Percentiles rank a stretch among this genome's conserved stretches.
These are phyloP conservation scores for Pimpla rufipes DNA, from an alignment of 2,888 invertebrate species.

Conservation along the genomic window DNA sequence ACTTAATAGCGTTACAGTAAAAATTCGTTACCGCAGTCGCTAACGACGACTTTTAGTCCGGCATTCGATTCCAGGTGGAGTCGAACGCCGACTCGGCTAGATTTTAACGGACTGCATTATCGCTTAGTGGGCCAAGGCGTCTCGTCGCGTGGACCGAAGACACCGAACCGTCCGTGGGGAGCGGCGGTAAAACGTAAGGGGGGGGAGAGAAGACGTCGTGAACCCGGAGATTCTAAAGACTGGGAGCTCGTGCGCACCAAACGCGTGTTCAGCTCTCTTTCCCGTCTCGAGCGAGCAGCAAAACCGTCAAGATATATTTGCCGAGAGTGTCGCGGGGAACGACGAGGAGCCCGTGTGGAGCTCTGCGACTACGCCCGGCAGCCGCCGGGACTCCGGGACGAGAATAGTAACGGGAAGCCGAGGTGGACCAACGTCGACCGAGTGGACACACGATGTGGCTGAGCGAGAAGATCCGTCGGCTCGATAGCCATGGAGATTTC, in stretches of 20 bases:
- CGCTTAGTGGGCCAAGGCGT: constrained; percentile 57
- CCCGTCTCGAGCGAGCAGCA: constrained; percentile 33
- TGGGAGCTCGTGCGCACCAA: constrained; percentile 30
- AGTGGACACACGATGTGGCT: constrained; percentile 67
- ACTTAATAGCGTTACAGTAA: not conserved
- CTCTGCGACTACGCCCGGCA: constrained; percentile 82
- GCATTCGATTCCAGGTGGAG: constrained; percentile 12
- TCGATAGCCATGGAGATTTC: not conserved
- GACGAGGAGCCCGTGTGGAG: constrained; percentile 68
- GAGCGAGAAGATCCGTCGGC: not conserved
- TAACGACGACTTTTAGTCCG: not conserved
- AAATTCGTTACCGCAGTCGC: not conserved
- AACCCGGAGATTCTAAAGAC: constrained; percentile 43
- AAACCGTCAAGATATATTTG: constrained; percentile 63
- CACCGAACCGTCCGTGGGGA: not conserved
- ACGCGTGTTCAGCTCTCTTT: constrained; percentile 33
- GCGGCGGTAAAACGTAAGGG: not conserved
- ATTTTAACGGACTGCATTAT: constrained; percentile 25
- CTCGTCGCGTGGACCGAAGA: constrained; percentile 36
- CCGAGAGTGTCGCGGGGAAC: constrained; percentile 62
- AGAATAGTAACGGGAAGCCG: constrained; percentile 84
- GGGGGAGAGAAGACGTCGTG: constrained; percentile 15
- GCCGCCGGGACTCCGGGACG: constrained; percentile 80
- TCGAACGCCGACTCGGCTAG: constrained; percentile 15
- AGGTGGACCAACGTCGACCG: constrained; percentile 75